phyloP scores from a whole-genome alignment of 2,113 vertebrate species.

The Spheniscus mendiculus region DNA sequence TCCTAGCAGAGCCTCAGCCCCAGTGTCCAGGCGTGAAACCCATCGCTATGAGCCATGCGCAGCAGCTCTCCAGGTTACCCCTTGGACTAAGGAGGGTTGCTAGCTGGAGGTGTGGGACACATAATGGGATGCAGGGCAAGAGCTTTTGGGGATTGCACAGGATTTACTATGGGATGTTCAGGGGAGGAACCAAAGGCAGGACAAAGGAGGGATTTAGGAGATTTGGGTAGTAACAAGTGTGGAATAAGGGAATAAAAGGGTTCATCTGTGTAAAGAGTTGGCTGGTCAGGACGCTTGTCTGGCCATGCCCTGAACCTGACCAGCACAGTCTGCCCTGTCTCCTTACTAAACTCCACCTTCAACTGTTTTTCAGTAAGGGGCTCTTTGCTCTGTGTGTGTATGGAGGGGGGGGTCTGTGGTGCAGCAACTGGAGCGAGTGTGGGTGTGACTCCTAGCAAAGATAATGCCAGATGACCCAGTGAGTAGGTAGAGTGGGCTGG shows the following conservation, averaged over 20 bases:
- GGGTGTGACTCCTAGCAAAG: neutral
- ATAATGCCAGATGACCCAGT: neutral
- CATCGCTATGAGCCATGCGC: neutral
- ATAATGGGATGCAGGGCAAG: neutral
- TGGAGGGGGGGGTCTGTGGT: neutral
- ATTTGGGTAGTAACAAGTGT: neutral
- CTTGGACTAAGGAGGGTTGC: neutral
- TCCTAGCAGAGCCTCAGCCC: neutral
- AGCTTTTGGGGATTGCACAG: neutral
- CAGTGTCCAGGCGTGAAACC: neutral
- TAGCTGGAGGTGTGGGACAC: neutral
- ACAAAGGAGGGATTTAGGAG: neutral
- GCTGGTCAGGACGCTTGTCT: neutral
- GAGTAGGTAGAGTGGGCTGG: neutral
- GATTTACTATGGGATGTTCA: neutral
- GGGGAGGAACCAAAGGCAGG: neutral
- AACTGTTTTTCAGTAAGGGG: neutral
- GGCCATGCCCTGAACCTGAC: neutral
- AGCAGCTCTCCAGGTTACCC: neutral
- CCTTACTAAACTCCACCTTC: neutral
- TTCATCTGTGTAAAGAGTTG: neutral
- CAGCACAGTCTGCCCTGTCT: neutral
- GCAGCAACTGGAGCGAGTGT: neutral
- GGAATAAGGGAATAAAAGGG: neutral
- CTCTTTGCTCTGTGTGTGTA: neutral